Evolutionary conservation across 2,113 vertebrate species (phyloP).

Genomic region (Vombatus ursinus): DNA sequence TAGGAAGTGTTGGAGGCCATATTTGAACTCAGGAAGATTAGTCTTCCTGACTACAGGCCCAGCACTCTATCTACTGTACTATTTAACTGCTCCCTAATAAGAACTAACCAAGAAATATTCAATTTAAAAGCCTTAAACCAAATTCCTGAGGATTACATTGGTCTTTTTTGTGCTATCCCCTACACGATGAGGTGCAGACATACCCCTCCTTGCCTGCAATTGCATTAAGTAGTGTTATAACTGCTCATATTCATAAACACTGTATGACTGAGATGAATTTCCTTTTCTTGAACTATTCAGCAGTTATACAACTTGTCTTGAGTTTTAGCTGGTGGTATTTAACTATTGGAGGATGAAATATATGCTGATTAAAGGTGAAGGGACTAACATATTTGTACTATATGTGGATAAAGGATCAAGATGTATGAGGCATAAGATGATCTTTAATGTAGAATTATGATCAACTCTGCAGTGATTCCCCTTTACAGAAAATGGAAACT

Average conservation of each 20-base stretch:
- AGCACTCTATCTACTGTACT: background rate
- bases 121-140: background rate
- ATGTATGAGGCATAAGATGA: constrained; percentile 58
- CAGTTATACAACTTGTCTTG: constrained; percentile 44
- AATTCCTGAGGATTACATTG: background rate
- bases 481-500: constrained; percentile 48
- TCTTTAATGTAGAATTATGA: constrained; percentile 31
- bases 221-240: background rate
- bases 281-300: constrained; percentile 51
- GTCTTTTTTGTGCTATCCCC: background rate
- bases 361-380: constrained; percentile 67
- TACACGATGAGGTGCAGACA: background rate
- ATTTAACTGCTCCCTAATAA: background rate
- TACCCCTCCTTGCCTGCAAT: background rate
- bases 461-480: no score
- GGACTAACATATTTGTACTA: constrained; percentile 70
- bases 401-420: constrained; percentile 66
- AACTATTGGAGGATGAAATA: constrained; percentile 67
- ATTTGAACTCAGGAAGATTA: background rate
- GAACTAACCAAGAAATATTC: background rate
- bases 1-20: background rate
- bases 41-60: background rate
- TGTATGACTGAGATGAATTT: constrained; percentile 19
- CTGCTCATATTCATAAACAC: constrained; percentile 59
- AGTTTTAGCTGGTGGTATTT: constrained; percentile 61